These are phyloP conservation scores for Pocillopora damicornis DNA, from an alignment of 64 coral and sea anemone genomes.

Conservation along the genomic window DNA sequence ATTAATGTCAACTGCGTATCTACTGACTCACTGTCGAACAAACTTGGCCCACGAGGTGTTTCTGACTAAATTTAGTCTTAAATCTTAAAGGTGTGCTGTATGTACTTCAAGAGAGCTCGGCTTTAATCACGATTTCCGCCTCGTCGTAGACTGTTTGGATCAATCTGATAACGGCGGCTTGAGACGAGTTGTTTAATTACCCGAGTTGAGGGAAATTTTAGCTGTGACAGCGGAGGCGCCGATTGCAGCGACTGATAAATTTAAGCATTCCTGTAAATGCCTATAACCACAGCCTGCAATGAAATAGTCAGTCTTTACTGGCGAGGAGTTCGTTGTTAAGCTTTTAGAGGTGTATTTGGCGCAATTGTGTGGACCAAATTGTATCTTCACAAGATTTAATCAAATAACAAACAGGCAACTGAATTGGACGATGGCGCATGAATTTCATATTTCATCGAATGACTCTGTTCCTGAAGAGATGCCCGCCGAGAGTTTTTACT, in stretches of 20 bases:
- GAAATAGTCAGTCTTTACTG: neutral
- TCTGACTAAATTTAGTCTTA: neutral
- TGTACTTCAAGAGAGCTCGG: neutral
- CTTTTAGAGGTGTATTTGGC: neutral
- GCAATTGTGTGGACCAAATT: neutral
- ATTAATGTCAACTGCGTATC: slow-evolving; percentile 5
- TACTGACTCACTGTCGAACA: neutral
- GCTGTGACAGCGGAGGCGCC: neutral
- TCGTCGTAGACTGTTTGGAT: slow-evolving; percentile 14
- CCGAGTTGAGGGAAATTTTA: slow-evolving; percentile 32
- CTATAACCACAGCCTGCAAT: neutral
- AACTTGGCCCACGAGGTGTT: too few relatives aligned
- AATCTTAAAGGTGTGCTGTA: neutral
- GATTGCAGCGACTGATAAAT: slow-evolving; percentile 8
- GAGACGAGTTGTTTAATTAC: slow-evolving; percentile 31
- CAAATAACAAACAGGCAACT: neutral
- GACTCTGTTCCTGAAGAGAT: neutral
- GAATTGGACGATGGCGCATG: slow-evolving; percentile 18
- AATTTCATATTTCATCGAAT: slow-evolving; percentile 11
- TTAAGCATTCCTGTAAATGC: slow-evolving; percentile 1
- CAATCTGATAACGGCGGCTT: slow-evolving; percentile 34
- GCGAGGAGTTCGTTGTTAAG: neutral
- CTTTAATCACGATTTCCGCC: slow-evolving; percentile 16
- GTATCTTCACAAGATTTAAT: neutral
- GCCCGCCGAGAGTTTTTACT: slow-evolving; percentile 9